Conservation (phyloP, 2,888 invertebrate genomes). For the Dinocampus coccinellae region DNA sequence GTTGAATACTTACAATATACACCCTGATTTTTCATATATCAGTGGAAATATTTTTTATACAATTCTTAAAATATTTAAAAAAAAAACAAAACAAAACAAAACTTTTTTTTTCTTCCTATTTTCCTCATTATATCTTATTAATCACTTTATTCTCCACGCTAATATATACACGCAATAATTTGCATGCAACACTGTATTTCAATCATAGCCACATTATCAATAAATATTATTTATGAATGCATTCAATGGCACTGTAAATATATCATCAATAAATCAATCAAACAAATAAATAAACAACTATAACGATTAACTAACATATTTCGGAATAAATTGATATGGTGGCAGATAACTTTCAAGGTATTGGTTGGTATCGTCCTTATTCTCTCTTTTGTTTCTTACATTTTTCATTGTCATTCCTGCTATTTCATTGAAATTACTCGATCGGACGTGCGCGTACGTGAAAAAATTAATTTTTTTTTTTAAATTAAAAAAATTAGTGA, state of each 20-base stretch:
- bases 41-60: constrained; percentile 45
- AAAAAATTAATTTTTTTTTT: too few species aligned
- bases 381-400: constrained; percentile 46
- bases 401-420: constrained; percentile 42
- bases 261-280: too few species aligned
- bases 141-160: constrained; percentile 15
- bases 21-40: not conserved
- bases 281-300: not conserved
- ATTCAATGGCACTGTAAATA: not conserved
- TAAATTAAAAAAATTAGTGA: too few species aligned
- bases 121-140: too few species aligned
- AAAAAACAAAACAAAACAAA: too few species aligned
- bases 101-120: too few species aligned
- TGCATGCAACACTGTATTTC: too few species aligned
- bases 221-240: not conserved
- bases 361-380: constrained; percentile 67
- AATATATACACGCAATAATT: not conserved
- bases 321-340: constrained; percentile 45
- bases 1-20: not conserved
- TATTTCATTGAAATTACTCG: constrained; percentile 59
- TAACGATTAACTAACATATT: constrained; percentile 10
- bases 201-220: too few species aligned
- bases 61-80: too few species aligned
- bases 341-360: constrained; percentile 60
- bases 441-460: constrained; percentile 67